Evolutionary conservation across 2,797 vertebrate species (phyloP).

Genomic region (Acomys russatus): DNA sequence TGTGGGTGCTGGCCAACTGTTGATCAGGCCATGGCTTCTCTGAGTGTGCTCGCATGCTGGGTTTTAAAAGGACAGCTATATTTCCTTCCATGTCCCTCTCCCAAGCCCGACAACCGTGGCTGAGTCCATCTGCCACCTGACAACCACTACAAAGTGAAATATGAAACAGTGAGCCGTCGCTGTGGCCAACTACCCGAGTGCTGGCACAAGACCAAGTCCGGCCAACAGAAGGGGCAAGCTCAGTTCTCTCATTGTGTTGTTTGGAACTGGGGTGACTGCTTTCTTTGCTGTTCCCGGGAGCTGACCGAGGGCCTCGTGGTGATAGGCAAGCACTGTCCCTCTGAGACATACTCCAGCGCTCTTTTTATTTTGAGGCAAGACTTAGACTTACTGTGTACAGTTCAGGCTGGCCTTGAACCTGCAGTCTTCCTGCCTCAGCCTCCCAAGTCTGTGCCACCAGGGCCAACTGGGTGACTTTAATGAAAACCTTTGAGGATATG

Average conservation of each 20-base stretch:
- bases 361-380: not conserved
- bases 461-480: too few relatives aligned
- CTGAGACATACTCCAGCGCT: not conserved
- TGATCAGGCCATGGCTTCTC: not conserved
- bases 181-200: too few relatives aligned
- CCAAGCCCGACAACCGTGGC: not conserved
- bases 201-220: not conserved
- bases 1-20: not conserved
- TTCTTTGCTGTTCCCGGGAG: too few relatives aligned
- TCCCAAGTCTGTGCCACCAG: not conserved
- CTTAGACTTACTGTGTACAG: too few relatives aligned
- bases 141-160: not conserved
- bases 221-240: not conserved
- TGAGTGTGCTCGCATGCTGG: not conserved
- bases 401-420: too few relatives aligned
- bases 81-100: not conserved
- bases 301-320: not conserved
- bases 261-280: not conserved
- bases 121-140: not conserved
- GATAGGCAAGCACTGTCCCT: not conserved
- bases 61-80: not conserved
- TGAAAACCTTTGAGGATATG: too few relatives aligned
- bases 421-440: too few relatives aligned
- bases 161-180: not conserved
- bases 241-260: not conserved